Conservation (phyloP, 2,113 vertebrate species). For the Aegithalos caudatus region DNA sequence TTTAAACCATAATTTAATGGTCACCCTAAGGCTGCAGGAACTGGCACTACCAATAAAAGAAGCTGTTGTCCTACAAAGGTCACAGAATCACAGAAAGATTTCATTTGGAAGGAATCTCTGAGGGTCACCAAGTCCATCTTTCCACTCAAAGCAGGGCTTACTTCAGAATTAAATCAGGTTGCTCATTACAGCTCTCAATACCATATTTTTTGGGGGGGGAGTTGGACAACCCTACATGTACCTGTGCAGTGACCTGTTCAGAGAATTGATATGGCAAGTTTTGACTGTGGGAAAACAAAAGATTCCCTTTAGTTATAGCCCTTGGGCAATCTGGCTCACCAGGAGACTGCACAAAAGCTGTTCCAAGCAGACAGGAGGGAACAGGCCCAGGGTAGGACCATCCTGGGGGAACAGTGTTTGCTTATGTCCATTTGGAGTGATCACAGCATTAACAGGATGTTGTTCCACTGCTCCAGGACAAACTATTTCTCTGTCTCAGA, state of each 20-base stretch:
- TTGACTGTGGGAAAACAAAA: background rate
- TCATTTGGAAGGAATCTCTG: conserved; percentile 5
- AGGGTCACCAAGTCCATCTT: background rate
- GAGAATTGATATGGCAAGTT: background rate
- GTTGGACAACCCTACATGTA: background rate
- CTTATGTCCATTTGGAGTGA: background rate
- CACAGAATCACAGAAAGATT: background rate
- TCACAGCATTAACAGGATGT: background rate
- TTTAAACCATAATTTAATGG: conserved; percentile 51
- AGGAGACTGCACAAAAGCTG: background rate
- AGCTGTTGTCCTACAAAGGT: background rate
- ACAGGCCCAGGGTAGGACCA: background rate
- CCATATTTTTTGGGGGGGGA: background rate
- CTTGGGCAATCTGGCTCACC: background rate
- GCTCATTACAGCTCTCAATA: background rate
- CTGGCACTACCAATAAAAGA: conserved; percentile 6
- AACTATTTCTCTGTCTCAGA: background rate
- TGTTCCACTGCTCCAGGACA: background rate
- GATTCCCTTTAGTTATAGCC: background rate
- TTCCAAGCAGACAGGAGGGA: background rate
- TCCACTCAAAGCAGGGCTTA: background rate
- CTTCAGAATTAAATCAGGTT: background rate
- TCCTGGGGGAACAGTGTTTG: background rate
- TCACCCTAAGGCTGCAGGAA: conserved; percentile 22
- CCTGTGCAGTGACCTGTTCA: background rate